Conservation (phyloP, 2,888 invertebrate species). For the Drosophila paucipuncta region DNA sequence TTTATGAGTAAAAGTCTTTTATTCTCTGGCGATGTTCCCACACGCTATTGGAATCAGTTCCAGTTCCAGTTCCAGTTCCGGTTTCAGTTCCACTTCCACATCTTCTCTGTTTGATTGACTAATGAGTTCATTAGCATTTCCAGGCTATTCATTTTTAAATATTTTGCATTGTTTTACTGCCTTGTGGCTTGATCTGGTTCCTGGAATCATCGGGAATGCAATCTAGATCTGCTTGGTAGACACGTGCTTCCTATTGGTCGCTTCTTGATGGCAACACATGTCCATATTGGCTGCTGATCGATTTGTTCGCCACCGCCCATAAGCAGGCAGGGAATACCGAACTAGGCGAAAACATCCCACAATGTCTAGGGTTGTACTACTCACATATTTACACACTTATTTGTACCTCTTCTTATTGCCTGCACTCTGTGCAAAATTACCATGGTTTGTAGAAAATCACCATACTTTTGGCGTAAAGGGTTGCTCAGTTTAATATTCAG, state of each 20-base stretch:
- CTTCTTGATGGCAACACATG: constrained; percentile 52
- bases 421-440: background rate
- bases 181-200: constrained; percentile 21
- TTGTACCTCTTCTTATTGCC: background rate
- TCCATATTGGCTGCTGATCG: constrained; percentile 65
- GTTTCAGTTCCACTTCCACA: constrained; percentile 15
- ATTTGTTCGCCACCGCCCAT: constrained; percentile 63
- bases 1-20: constrained; percentile 75
- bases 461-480: background rate
- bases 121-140: constrained; percentile 62
- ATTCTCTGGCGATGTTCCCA: constrained; percentile 27
- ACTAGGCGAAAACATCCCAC: constrained; percentile 26
- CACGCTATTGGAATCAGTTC: constrained; percentile 32
- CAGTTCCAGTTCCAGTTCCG: constrained; percentile 15
- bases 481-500: background rate
- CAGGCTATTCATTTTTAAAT: constrained; percentile 47
- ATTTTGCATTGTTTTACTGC: constrained; percentile 16
- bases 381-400: constrained; percentile 1
- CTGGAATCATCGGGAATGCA: constrained; percentile 23
- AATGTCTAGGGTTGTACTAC: constrained; percentile 7
- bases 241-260: constrained; percentile 56
- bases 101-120: constrained; percentile 37
- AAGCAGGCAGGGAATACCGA: constrained; percentile 51
- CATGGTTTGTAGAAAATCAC: background rate
- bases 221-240: constrained; percentile 11